phyloP scores from a whole-genome alignment of 1,140 invertebrate genomes.

The Drosophila murphyi region DNA sequence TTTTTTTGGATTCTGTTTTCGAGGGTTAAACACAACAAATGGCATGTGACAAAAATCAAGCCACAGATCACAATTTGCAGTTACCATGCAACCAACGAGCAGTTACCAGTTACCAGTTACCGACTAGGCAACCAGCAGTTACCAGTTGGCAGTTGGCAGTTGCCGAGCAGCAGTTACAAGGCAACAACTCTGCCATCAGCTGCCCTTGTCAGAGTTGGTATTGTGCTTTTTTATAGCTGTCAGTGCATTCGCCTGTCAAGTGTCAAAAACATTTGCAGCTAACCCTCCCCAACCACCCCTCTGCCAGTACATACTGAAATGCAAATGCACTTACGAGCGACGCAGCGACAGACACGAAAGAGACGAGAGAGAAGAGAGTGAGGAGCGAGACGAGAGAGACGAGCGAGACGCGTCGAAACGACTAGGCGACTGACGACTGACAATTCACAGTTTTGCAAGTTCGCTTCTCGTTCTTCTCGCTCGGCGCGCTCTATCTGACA shows the following conservation, averaged over 20 bases:
- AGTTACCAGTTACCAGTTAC: background rate
- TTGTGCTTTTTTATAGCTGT: conserved; percentile 73
- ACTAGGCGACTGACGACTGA: background rate
- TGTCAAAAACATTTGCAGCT: conserved; percentile 76
- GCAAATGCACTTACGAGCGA: conserved; percentile 72
- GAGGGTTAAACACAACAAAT: too few species aligned
- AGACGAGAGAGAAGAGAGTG: too few species aligned
- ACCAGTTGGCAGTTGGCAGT: background rate
- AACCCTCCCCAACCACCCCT: conserved; percentile 19
- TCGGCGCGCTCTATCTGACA: conserved; percentile 42
- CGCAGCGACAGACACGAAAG: background rate
- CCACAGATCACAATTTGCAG: too few species aligned
- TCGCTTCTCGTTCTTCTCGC: conserved; percentile 32
- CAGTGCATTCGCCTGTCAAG: conserved; percentile 74
- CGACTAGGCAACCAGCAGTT: too few species aligned
- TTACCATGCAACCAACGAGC: background rate
- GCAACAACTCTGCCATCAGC: background rate
- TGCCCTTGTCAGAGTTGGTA: conserved; percentile 15
- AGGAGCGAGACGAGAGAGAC: background rate
- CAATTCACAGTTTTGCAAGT: conserved; percentile 36
- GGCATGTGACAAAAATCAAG: too few species aligned
- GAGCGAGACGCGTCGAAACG: background rate
- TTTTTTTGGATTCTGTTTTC: too few species aligned
- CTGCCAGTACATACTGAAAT: conserved; percentile 26
- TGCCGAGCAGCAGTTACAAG: background rate